These are phyloP conservation scores for Okapia johnstoni DNA, from an alignment of 2,113 vertebrate genomes.

Conservation along the genomic window DNA sequence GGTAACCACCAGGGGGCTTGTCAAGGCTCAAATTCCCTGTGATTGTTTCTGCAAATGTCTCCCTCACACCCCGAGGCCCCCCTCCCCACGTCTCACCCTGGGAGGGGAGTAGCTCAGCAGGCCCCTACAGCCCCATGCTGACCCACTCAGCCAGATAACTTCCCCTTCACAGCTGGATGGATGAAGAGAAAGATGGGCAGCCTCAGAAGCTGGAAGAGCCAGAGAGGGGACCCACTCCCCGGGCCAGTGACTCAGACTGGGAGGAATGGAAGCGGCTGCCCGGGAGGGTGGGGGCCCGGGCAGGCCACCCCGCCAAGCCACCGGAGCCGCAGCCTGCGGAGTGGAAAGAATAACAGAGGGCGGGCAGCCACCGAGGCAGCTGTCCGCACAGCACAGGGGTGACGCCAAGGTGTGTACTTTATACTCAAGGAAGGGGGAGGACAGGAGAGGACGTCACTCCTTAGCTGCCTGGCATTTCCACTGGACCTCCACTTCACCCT, in stretches of 20 bases:
- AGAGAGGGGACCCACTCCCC: constrained; percentile 1
- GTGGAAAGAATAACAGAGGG: constrained; percentile 65
- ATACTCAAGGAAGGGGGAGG: not conserved
- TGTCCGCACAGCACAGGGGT: not conserved
- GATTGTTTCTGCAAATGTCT: not conserved
- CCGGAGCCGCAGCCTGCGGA: not conserved
- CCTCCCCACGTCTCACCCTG: not conserved
- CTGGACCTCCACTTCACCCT: not conserved
- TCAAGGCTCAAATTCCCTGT: not conserved
- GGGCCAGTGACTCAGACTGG: constrained; percentile 52
- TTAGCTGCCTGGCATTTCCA: not conserved
- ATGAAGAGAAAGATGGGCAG: not conserved
- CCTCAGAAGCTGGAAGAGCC: not conserved
- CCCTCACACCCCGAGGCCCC: not conserved
- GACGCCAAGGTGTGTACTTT: constrained; percentile 60
- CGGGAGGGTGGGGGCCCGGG: constrained; percentile 40
- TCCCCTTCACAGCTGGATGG: not conserved
- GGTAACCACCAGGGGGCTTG: not conserved
- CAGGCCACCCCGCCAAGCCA: constrained; percentile 55
- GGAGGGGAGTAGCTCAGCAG: not conserved
- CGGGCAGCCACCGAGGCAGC: not conserved
- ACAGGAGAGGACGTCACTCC: constrained; percentile 5
- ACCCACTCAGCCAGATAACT: not conserved
- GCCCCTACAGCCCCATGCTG: not conserved
- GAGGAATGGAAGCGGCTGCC: constrained; percentile 54